These are phyloP conservation scores for Actinia tenebrosa DNA, from an alignment of 64 coral and sea anemone genomes.

Conservation along the genomic window DNA sequence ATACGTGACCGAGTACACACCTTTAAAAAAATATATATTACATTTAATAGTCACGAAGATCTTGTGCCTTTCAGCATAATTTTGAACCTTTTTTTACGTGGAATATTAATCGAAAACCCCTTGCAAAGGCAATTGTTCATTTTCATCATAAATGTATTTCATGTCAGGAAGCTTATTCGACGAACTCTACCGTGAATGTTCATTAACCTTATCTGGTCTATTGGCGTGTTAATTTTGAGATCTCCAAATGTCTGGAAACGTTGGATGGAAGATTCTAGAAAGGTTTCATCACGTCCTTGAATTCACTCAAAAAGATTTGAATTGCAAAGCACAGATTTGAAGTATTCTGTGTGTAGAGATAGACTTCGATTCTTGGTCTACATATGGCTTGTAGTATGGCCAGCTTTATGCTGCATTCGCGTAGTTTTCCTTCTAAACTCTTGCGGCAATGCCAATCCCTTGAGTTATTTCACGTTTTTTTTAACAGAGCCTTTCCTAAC, in stretches of 20 bases:
- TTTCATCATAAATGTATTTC: not conserved
- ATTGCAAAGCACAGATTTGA: not conserved
- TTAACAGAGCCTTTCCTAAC: not conserved
- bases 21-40: not conserved
- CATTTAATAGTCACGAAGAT: not conserved
- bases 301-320: not conserved
- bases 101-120: not conserved
- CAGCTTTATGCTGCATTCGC: no score
- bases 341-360: not conserved
- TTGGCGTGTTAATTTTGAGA: not conserved
- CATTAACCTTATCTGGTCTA: not conserved
- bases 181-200: not conserved
- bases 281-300: not conserved
- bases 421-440: no score
- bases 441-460: not conserved
- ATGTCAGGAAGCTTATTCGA: not conserved
- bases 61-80: not conserved
- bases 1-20: not conserved
- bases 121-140: not conserved
- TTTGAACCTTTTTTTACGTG: not conserved
- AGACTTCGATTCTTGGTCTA: not conserved
- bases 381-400: no score
- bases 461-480: not conserved
- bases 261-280: not conserved
- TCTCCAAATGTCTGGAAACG: not conserved